Evolutionary conservation across 1,140 invertebrate genomes (phyloP).

Genomic region (Drosophila mauritiana): DNA sequence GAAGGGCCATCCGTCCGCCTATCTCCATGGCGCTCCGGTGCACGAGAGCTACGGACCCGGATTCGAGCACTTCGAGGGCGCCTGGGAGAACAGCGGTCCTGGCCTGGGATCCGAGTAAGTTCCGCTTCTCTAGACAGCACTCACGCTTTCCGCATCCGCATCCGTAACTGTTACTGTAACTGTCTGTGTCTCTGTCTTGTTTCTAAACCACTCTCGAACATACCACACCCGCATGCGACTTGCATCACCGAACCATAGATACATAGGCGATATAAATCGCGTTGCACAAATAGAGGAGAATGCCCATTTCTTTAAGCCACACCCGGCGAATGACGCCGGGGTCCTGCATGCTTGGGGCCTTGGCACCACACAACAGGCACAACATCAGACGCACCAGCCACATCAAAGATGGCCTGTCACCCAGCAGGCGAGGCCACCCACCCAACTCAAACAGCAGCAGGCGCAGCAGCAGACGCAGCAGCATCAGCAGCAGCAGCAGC

Average conservation of each 20-base stretch:
- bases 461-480: constrained; percentile 76
- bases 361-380: constrained; percentile 74
- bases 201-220: constrained; percentile 37
- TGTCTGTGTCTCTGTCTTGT: constrained; percentile 63
- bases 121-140: background rate
- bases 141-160: constrained; percentile 3
- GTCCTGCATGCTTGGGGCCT: constrained; percentile 87
- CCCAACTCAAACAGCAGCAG: constrained; percentile 40
- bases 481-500: constrained; percentile 54
- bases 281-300: constrained; percentile 86
- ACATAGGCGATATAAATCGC: constrained; percentile 86
- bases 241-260: constrained; percentile 82
- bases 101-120: constrained; percentile 87
- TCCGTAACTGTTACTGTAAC: constrained; percentile 6
- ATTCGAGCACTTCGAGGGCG: constrained; percentile 73
- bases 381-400: constrained; percentile 43
- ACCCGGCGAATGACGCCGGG: constrained; percentile 85
- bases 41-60: constrained; percentile 79
- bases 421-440: constrained; percentile 31
- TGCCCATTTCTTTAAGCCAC: constrained; percentile 85
- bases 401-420: constrained; percentile 47
- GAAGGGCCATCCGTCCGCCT: constrained; percentile 77
- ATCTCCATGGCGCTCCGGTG: constrained; percentile 80
- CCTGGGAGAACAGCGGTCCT: constrained; percentile 87
- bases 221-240: constrained; percentile 23